Base-by-base conservation (phyloP, 2,888 invertebrate genomes). In the Drosophila antonietae region DNA sequence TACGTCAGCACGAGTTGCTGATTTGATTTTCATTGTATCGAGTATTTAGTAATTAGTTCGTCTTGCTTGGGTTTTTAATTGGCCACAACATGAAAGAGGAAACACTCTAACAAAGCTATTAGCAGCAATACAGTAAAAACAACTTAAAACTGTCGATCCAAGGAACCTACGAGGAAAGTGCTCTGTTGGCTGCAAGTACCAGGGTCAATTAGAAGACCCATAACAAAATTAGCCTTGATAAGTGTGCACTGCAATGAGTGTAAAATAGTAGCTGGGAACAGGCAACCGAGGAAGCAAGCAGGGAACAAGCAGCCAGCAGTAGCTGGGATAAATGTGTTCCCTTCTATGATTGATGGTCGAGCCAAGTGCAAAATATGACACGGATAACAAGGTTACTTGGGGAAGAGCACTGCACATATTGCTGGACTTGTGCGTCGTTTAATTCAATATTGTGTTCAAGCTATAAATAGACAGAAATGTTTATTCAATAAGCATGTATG, bases 21-120 rank as follows among this genome's bases (percentile, higher is more conserved):
- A 73, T 89, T 70, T 83, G 74, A 73, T 75, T 78, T 78, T 63
- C 70, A 78, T 78, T 70, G 75, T 57, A 52, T 70, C 20, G 35
- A 68, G 57, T 46, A 63, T 68, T 66, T 57, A 72, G 67, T 63
- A 64, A n/a, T 46, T 56, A 52, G 35, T 62, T 33, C 49, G 20
- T 20, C 31, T 31, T 56, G 46, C 68, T 58, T 33, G n/a, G 31
- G 43, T 43, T 66, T 75, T 86, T 80, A 88, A 86, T 88, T 86
- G 89, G 59, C 81, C 70, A 67, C 77, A 68, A 57, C 51, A 63
- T 37, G 75, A 28, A 59, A 41, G 39, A 28, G 67, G 44, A 64
- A 46, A 18, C 41, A 43, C 41, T 59, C 46, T 14, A 57, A 62
- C 66, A 71, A 61, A 61, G 73, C 77, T 72, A 73, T 78, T 74